Percentiles rank a stretch among this genome's conserved stretches.
Evolutionary conservation across 2,888 invertebrate species (phyloP).

Genomic region (Pristionchus exspectatus): DNA sequence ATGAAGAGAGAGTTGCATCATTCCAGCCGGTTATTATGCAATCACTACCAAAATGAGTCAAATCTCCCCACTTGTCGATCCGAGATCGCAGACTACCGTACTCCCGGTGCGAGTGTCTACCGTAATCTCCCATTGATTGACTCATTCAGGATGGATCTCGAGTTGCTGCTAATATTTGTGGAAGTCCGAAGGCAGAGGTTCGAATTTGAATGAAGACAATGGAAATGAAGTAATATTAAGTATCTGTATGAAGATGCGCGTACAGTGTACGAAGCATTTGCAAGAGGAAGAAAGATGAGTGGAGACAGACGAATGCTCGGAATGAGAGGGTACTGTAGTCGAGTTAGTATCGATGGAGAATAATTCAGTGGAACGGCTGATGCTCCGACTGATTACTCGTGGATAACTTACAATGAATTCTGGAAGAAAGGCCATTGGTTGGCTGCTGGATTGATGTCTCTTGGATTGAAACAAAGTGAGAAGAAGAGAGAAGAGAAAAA

Average conservation of each 20-base stretch:
- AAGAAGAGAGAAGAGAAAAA: slow-evolving; percentile 65
- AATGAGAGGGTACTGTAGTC: slow-evolving; percentile 23
- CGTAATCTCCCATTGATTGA: neutral
- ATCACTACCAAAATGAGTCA: neutral
- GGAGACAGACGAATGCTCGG: slow-evolving; percentile 82
- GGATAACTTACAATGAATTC: slow-evolving; percentile 45
- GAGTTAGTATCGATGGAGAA: neutral
- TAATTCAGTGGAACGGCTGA: slow-evolving; percentile 7
- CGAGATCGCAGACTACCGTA: slow-evolving; percentile 21
- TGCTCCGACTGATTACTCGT: slow-evolving; percentile 8
- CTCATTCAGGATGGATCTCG: slow-evolving; percentile 47
- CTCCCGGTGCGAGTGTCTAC: neutral
- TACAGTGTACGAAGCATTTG: slow-evolving; percentile 88
- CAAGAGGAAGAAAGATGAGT: slow-evolving; percentile 91
- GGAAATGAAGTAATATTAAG: slow-evolving; percentile 26
- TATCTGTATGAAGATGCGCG: slow-evolving; percentile 90
- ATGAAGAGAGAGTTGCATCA: neutral
- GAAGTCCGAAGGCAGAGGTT: slow-evolving; percentile 22
- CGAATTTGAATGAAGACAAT: neutral
- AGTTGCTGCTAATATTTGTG: neutral
- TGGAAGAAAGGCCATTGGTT: slow-evolving; percentile 60
- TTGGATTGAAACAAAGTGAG: slow-evolving; percentile 68
- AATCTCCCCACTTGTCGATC: slow-evolving; percentile 19
- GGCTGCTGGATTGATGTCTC: slow-evolving; percentile 77
- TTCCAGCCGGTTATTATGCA: slow-evolving; percentile 38